Evolutionary conservation across 2,113 vertebrate species (phyloP).

Genomic region (Chinchilla lanigera): DNA sequence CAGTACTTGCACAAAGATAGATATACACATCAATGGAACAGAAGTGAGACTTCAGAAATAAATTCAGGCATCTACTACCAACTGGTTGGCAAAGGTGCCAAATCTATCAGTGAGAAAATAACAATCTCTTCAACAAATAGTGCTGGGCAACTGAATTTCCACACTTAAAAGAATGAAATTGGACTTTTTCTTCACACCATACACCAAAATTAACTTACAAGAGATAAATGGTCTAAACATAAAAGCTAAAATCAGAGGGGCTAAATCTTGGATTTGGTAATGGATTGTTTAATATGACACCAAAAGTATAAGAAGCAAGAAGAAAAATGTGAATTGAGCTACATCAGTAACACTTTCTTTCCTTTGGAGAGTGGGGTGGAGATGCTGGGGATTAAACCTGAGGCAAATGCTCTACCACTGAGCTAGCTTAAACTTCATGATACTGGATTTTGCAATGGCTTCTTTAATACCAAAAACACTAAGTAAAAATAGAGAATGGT

Average conservation of each 20-base stretch:
- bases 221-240: background rate
- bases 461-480: background rate
- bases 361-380: background rate
- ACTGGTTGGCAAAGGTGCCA: background rate
- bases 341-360: background rate
- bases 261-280: background rate
- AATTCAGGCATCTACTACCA: background rate
- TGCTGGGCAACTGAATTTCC: background rate
- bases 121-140: background rate
- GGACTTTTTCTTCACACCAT: background rate
- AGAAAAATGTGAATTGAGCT: background rate
- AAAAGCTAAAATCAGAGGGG: background rate
- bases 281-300: background rate
- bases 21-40: background rate
- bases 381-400: background rate
- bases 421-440: background rate
- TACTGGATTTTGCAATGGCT: background rate
- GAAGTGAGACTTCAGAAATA: background rate
- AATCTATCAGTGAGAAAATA: background rate
- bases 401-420: background rate
- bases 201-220: background rate
- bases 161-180: background rate
- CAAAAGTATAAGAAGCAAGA: background rate
- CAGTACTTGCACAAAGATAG: background rate
- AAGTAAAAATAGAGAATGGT: background rate